phyloP scores from a whole-genome alignment of 2,797 vertebrate species.

The Amblyopsis hoosieri region DNA sequence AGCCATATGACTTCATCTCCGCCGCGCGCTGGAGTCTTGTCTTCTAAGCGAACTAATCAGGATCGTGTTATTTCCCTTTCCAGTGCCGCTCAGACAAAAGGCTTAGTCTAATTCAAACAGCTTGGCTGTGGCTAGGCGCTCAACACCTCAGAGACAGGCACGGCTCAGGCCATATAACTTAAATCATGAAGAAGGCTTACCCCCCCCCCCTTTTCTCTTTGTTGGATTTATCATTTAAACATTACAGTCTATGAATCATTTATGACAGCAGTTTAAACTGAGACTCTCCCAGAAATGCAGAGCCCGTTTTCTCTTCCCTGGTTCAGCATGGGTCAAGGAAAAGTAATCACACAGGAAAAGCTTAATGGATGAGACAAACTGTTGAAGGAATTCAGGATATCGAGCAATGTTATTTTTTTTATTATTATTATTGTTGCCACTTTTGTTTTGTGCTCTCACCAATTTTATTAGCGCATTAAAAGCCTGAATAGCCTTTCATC shows the following conservation, averaged over 20 bases:
- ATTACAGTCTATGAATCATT: slow-evolving; percentile 36
- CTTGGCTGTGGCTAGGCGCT: slow-evolving; percentile 27
- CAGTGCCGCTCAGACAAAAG: slow-evolving; percentile 43
- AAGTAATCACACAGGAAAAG: slow-evolving; percentile 28
- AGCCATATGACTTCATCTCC: slow-evolving; percentile 47
- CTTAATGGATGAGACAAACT: slow-evolving; percentile 37
- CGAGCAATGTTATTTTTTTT: slow-evolving; percentile 1
- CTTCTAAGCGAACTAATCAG: slow-evolving; percentile 44
- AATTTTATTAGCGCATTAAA: slow-evolving; percentile 27
- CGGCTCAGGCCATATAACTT: slow-evolving; percentile 32
- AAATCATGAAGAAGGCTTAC: slow-evolving; percentile 29
- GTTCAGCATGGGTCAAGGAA: slow-evolving; percentile 34
- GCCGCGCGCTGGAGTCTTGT: slow-evolving; percentile 20
- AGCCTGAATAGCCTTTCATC: slow-evolving; percentile 52
- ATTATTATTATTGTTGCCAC: slow-evolving; percentile 3
- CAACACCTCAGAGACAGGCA: slow-evolving; percentile 11
- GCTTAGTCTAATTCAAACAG: slow-evolving; percentile 52
- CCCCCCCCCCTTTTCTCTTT: not conserved
- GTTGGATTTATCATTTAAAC: slow-evolving; percentile 48
- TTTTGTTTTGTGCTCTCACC: slow-evolving; percentile 21
- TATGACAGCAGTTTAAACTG: slow-evolving; percentile 33
- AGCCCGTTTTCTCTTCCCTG: slow-evolving; percentile 32
- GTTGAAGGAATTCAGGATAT: slow-evolving; percentile 39
- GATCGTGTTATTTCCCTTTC: slow-evolving; percentile 39
- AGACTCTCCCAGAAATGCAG: slow-evolving; percentile 30